These are phyloP conservation scores for Andrena trimmerana DNA, from an alignment of 2,888 invertebrate species.

Conservation along the genomic window DNA sequence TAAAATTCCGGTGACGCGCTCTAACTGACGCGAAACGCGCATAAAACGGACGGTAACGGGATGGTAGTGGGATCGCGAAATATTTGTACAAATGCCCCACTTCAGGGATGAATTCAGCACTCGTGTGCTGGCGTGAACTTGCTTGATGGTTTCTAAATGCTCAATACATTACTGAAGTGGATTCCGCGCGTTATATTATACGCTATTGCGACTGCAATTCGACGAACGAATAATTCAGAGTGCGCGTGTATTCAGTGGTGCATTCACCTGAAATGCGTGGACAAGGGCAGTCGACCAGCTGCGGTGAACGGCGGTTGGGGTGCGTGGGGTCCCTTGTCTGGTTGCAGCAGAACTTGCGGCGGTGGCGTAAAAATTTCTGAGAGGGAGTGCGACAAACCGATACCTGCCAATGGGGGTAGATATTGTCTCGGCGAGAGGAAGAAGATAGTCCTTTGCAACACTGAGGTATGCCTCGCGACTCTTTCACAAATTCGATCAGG, in stretches of 20 bases:
- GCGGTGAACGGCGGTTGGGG: slow-evolving; percentile 96
- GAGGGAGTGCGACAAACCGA: slow-evolving; percentile 93
- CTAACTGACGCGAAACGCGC: slow-evolving; percentile 19
- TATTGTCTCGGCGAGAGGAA: slow-evolving; percentile 95
- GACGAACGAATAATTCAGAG: slow-evolving; percentile 15
- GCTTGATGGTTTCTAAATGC: no score
- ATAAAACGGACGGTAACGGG: slow-evolving; percentile 9
- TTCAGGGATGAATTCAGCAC: not conserved
- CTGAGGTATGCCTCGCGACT: slow-evolving; percentile 77
- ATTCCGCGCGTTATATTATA: no score
- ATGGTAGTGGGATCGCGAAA: not conserved
- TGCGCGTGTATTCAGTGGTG: slow-evolving; percentile 90
- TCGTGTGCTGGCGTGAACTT: not conserved
- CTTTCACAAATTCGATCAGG: no score
- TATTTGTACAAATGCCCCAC: not conserved
- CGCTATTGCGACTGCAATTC: not conserved
- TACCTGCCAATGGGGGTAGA: slow-evolving; percentile 92
- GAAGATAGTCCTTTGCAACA: slow-evolving; percentile 87
- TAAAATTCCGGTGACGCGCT: slow-evolving; percentile 24
- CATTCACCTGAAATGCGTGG: slow-evolving; percentile 92
- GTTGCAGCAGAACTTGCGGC: slow-evolving; percentile 94
- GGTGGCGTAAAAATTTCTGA: slow-evolving; percentile 92
- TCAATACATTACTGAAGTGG: no score
- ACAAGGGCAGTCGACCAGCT: slow-evolving; percentile 89
- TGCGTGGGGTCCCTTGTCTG: slow-evolving; percentile 92